These are phyloP conservation scores for Drepana arcuata DNA, from an alignment of 1,140 invertebrate species.

Conservation along the genomic window DNA sequence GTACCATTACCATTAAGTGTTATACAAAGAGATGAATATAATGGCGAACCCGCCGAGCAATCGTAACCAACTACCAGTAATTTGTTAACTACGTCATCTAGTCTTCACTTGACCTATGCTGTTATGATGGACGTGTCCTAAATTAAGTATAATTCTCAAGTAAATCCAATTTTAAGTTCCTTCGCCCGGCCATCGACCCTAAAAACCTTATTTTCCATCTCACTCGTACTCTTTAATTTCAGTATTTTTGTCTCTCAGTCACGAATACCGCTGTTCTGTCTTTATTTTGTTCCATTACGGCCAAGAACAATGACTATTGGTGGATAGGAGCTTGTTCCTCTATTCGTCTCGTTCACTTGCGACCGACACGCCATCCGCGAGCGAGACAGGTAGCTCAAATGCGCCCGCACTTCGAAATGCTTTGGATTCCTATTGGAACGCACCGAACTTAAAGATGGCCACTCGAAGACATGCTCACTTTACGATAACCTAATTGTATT, in stretches of 20 bases:
- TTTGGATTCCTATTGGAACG: slow-evolving; percentile 64
- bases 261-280: slow-evolving; percentile 70
- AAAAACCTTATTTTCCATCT: slow-evolving; percentile 57
- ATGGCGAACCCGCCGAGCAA: no score
- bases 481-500: slow-evolving; percentile 67
- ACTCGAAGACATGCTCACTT: slow-evolving; percentile 62
- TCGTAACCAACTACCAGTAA: no score
- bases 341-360: slow-evolving; percentile 39
- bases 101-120: no score
- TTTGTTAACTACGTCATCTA: no score
- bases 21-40: no score
- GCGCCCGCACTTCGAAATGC: slow-evolving; percentile 36
- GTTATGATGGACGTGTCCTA: slow-evolving; percentile 34
- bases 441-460: slow-evolving; percentile 64
- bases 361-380: slow-evolving; percentile 15
- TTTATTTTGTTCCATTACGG: slow-evolving; percentile 70
- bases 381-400: slow-evolving; percentile 35
- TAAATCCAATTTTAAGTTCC: slow-evolving; percentile 64
- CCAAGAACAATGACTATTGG: slow-evolving; percentile 69
- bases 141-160: slow-evolving; percentile 48
- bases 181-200: slow-evolving; percentile 65
- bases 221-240: slow-evolving; percentile 30
- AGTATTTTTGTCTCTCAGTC: slow-evolving; percentile 56
- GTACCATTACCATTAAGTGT: no score
- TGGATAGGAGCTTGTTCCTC: slow-evolving; percentile 48